Percentiles rank a stretch among this genome's conserved stretches.
phyloP scores from a whole-genome alignment of 2,113 vertebrate species.

The Pygoscelis antarcticus region DNA sequence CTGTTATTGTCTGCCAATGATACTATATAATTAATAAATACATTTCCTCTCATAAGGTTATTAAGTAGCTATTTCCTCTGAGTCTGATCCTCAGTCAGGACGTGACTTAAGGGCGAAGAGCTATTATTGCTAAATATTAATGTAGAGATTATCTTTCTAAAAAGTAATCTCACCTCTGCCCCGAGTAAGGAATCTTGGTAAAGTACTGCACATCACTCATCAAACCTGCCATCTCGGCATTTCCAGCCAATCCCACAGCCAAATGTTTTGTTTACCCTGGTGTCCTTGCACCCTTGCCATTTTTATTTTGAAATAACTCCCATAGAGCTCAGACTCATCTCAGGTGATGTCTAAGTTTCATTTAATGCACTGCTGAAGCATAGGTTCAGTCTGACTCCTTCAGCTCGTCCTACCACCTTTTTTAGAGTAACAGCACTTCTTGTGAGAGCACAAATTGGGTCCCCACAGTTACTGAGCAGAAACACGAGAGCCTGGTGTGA shows the following conservation, averaged over 20 bases:
- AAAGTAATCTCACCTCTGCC: slow-evolving; percentile 8
- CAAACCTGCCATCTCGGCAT: not conserved
- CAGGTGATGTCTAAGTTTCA: not conserved
- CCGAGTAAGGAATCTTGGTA: not conserved
- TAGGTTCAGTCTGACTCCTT: not conserved
- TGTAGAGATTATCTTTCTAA: not conserved
- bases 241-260: not conserved
- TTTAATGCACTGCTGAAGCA: not conserved
- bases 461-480: not conserved
- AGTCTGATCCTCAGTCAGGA: not conserved
- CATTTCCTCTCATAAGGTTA: not conserved
- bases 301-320: not conserved
- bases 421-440: not conserved
- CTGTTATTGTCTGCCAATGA: not conserved
- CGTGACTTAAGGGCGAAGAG: not conserved
- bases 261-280: not conserved
- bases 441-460: accelerated
- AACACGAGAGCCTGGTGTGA: not conserved
- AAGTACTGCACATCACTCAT: not conserved
- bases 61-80: not conserved
- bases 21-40: not conserved
- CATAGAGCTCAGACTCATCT: not conserved
- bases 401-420: not conserved
- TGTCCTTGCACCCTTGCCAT: not conserved
- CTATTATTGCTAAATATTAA: not conserved